Evolutionary conservation across 92 coral and sea anemone genomes (phyloP).

Genomic region (Siderastrea siderea): DNA sequence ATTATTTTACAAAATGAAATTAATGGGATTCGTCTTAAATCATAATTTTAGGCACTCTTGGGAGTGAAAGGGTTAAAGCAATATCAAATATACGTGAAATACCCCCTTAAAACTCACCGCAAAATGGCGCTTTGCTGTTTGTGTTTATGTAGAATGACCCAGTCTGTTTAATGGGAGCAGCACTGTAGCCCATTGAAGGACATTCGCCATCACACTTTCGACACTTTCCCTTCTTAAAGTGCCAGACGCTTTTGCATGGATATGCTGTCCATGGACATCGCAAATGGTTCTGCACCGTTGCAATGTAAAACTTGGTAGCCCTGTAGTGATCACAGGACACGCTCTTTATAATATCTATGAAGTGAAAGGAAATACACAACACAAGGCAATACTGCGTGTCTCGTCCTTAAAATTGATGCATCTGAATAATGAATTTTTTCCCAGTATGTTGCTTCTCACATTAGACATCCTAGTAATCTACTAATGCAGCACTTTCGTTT

Average conservation of each 20-base stretch:
- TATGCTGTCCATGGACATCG: slow-evolving; percentile 55
- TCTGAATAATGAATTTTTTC: no score
- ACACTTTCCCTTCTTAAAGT: slow-evolving; percentile 60
- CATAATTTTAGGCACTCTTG: no score
- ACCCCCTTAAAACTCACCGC: slow-evolving; percentile 22
- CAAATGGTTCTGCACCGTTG: slow-evolving; percentile 31
- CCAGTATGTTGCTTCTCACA: no score
- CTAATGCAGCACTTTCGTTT: no score
- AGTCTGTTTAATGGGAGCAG: slow-evolving; percentile 16
- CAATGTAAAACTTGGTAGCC: slow-evolving; percentile 43
- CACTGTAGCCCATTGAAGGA: slow-evolving; percentile 65
- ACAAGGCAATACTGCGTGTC: no score
- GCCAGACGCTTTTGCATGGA: slow-evolving; percentile 32
- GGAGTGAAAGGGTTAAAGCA: no score
- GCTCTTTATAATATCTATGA: not conserved
- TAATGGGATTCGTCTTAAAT: not conserved
- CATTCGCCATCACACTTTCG: slow-evolving; percentile 17
- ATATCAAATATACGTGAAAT: not conserved
- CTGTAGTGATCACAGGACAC: slow-evolving; percentile 58
- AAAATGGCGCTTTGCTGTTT: slow-evolving; percentile 33
- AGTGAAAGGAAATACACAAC: no score
- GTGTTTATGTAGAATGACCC: slow-evolving; percentile 29
- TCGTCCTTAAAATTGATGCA: no score
- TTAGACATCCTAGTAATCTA: no score
- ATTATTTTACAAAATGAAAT: no score